These are phyloP conservation scores for Piscicola geometra DNA, from an alignment of 2,888 invertebrate species.

Conservation along the genomic window DNA sequence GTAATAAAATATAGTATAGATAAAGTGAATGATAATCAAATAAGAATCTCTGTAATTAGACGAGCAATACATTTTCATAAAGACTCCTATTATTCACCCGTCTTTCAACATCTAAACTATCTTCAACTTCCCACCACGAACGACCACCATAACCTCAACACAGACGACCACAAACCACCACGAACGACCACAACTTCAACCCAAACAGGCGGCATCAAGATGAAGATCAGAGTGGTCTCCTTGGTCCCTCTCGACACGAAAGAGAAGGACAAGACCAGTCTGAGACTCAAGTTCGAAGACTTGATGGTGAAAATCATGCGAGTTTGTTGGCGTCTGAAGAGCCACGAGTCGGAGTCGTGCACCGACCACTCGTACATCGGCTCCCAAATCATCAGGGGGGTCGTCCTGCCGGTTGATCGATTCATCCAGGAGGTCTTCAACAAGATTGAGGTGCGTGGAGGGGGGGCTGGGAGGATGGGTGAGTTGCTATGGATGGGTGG, in stretches of 20 bases:
- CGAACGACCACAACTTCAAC: no score
- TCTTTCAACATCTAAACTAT: no score
- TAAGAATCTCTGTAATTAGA: no score
- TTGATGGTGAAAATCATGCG: constrained; percentile 39
- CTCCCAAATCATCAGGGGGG: constrained; percentile 27
- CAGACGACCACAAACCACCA: no score
- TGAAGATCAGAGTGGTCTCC: constrained; percentile 32
- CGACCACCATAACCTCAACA: no score
- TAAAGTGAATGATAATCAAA: no score
- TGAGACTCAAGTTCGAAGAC: constrained; percentile 34
- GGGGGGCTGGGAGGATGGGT: no score
- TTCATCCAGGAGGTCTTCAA: constrained; percentile 38
- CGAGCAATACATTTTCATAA: no score
- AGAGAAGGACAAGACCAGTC: constrained; percentile 38
- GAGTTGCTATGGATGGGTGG: no score
- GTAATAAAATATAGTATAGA: no score
- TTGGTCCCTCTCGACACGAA: constrained; percentile 34
- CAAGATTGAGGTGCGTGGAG: constrained; percentile 18
- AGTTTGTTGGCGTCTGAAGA: constrained; percentile 44
- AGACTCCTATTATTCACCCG: no score
- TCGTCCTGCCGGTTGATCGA: constrained; percentile 38
- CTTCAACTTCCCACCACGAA: no score
- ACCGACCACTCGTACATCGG: constrained; percentile 37
- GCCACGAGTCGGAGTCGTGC: constrained; percentile 40
- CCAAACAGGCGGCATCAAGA: constrained; percentile 25